These are phyloP conservation scores for Xanthorhoe spadicearia DNA, from an alignment of 2,888 invertebrate genomes.

Conservation along the genomic window DNA sequence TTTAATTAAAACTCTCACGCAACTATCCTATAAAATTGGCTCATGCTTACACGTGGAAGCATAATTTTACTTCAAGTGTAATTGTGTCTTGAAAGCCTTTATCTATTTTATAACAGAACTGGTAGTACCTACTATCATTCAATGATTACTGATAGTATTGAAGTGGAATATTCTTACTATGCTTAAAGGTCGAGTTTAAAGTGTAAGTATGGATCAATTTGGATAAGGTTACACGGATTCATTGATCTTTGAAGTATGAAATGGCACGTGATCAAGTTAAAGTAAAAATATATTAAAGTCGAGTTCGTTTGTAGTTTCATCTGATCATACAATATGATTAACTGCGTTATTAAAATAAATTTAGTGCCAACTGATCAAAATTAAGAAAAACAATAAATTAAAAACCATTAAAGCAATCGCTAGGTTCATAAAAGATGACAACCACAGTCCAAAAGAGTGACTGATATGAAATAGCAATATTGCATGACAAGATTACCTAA, in stretches of 20 bases:
- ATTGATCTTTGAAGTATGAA: conserved; percentile 10
- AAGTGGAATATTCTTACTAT: conserved; percentile 18
- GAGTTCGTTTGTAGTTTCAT: no score
- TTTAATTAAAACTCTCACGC: conserved; percentile 1
- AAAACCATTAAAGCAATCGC: no score
- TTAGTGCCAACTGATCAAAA: no score
- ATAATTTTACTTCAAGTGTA: conserved; percentile 4
- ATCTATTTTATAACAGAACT: background rate
- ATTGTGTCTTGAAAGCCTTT: background rate
- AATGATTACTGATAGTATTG: background rate
- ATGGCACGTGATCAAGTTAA: conserved; percentile 8
- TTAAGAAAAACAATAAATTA: no score
- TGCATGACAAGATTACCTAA: no score
- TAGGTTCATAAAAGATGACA: no score
- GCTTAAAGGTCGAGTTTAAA: conserved; percentile 12
- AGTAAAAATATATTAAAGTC: no score
- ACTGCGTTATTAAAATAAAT: no score
- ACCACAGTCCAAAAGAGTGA: no score
- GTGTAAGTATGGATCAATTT: conserved; percentile 9
- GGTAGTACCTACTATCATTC: conserved; percentile 1
- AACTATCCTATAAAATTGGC: background rate
- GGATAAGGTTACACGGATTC: conserved; percentile 16
- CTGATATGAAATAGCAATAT: no score
- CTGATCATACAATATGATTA: no score
- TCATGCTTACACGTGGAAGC: conserved; percentile 16